A percentile compares a stretch with the other conserved stretches of the same genome.
These are phyloP conservation scores for Gymnopithys bicolor DNA, from an alignment of 2,797 vertebrate species.

Conservation along the genomic window DNA sequence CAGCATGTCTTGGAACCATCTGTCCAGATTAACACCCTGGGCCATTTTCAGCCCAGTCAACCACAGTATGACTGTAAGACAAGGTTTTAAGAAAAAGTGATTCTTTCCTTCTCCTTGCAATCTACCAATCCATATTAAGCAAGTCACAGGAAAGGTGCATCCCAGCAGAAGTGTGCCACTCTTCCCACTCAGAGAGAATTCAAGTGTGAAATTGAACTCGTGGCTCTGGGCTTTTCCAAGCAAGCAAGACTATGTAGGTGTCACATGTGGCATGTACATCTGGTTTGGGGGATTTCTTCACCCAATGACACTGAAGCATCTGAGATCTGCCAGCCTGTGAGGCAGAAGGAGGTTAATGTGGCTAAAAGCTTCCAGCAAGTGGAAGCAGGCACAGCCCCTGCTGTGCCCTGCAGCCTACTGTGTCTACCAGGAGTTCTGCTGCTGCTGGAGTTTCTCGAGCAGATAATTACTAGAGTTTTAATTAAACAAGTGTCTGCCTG, in stretches of 20 bases:
- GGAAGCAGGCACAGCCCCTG: background rate
- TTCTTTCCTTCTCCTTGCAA: background rate
- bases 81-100: background rate
- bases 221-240: background rate
- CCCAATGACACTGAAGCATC: background rate
- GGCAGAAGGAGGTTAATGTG: background rate
- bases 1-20: background rate
- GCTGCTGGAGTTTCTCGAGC: background rate
- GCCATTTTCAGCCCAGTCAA: background rate
- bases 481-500: background rate
- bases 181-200: background rate
- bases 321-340: background rate
- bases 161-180: background rate
- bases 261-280: fast-evolving
- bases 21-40: background rate
- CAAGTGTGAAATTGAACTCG: background rate
- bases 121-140: background rate
- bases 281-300: background rate
- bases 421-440: background rate
- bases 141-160: background rate
- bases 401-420: fast-evolving
- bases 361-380: background rate
- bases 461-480: background rate
- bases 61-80: background rate
- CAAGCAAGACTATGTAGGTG: background rate